Evolutionary conservation across 2,888 invertebrate genomes (phyloP).

Genomic region (Archips xylosteana): DNA sequence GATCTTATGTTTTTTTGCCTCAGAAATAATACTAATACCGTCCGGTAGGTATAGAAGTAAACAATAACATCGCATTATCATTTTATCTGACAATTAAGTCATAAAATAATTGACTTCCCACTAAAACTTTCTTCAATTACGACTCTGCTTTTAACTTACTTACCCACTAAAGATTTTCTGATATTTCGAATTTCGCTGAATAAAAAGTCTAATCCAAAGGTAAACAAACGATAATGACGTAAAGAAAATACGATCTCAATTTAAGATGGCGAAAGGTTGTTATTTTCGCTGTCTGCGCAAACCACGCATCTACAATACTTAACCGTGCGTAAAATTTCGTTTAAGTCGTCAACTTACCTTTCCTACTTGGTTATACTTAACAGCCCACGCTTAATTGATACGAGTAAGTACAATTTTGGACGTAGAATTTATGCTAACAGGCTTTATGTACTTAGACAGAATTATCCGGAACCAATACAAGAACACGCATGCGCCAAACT

Average conservation of each 20-base stretch:
- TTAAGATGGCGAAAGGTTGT: background rate
- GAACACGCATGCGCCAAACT: slow-evolving; percentile 19
- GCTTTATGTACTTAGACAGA: slow-evolving; percentile 41
- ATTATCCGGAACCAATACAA: slow-evolving; percentile 18
- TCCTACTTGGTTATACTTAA: background rate
- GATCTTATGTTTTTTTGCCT: too few relatives aligned
- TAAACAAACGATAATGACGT: background rate
- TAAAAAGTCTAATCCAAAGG: background rate
- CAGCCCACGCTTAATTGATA: slow-evolving; percentile 5
- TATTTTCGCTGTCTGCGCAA: background rate
- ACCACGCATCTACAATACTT: too few relatives aligned
- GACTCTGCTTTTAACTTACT: too few relatives aligned
- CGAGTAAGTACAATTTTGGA: slow-evolving; percentile 17
- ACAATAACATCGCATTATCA: too few relatives aligned
- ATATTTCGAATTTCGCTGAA: background rate
- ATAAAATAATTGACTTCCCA: too few relatives aligned
- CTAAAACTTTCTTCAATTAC: too few relatives aligned
- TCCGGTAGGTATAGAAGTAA: too few relatives aligned
- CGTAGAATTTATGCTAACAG: slow-evolving; percentile 31
- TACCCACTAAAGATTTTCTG: too few relatives aligned
- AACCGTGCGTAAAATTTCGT: background rate
- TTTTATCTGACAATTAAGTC: too few relatives aligned
- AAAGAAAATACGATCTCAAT: background rate
- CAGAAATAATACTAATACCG: too few relatives aligned
- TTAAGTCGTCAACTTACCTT: background rate